These are phyloP conservation scores for Laothoe populi DNA, from an alignment of 2,888 invertebrate genomes.

Conservation along the genomic window DNA sequence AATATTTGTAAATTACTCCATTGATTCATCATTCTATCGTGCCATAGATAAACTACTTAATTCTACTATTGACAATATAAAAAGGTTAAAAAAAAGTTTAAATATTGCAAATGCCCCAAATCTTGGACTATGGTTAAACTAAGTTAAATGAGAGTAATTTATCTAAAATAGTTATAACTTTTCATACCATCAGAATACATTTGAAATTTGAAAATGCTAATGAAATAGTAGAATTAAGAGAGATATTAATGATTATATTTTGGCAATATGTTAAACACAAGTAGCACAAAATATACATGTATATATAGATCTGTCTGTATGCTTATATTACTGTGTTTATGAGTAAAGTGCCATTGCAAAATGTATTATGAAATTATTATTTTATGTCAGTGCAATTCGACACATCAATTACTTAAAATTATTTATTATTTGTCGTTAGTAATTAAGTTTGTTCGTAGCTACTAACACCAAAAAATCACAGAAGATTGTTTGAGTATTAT, in stretches of 20 bases:
- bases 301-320: slow-evolving; percentile 53
- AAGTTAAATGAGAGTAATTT: too few species aligned
- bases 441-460: slow-evolving; percentile 67
- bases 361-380: slow-evolving; percentile 36
- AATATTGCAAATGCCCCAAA: neutral
- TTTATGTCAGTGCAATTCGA: slow-evolving; percentile 65
- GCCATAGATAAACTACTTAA: slow-evolving; percentile 27
- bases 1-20: slow-evolving; percentile 67
- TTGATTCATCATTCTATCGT: slow-evolving; percentile 16
- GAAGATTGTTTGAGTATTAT: slow-evolving; percentile 63
- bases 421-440: slow-evolving; percentile 62
- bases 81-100: neutral
- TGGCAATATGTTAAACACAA: slow-evolving; percentile 44
- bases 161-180: too few species aligned
- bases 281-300: slow-evolving; percentile 51
- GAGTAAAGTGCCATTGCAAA: slow-evolving; percentile 73
- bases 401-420: slow-evolving; percentile 66
- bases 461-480: slow-evolving; percentile 83
- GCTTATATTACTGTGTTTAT: slow-evolving; percentile 70
- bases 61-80: slow-evolving; percentile 3
- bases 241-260: slow-evolving; percentile 45
- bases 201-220: neutral
- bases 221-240: slow-evolving; percentile 15
- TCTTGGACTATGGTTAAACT: too few species aligned
- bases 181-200: neutral